Evolutionary conservation across 1,140 invertebrate genomes (phyloP).

Genomic region (Cyclargus thomasi): DNA sequence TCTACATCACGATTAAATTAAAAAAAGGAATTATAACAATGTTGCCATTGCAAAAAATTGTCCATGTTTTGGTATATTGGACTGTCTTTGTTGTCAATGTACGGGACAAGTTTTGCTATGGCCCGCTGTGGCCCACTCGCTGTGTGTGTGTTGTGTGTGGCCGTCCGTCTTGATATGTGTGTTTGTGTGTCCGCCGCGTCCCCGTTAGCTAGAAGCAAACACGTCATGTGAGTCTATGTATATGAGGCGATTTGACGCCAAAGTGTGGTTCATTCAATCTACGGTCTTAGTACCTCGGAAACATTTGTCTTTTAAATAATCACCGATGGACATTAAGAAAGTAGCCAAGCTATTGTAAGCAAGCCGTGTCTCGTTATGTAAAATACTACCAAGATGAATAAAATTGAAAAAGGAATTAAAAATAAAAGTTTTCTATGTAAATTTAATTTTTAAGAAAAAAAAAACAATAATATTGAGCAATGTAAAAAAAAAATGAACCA

Average conservation of each 20-base stretch:
- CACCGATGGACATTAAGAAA: neutral
- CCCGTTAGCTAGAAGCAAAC: constrained; percentile 72
- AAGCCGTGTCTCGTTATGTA: too few relatives aligned
- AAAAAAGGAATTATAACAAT: constrained; percentile 54
- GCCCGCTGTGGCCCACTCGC: constrained; percentile 41
- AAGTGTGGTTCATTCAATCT: constrained; percentile 22
- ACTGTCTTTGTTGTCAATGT: constrained; percentile 13
- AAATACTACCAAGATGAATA: too few relatives aligned
- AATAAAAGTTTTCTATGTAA: neutral
- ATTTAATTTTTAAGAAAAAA: neutral
- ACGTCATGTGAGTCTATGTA: constrained; percentile 59
- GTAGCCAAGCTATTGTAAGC: neutral
- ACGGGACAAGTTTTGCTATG: constrained; percentile 39
- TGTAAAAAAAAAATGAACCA: constrained; percentile 8
- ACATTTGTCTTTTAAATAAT: neutral
- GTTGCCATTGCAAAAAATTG: constrained; percentile 47
- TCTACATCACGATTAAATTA: constrained; percentile 64
- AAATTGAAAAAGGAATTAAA: too few relatives aligned
- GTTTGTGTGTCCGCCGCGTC: constrained; percentile 58
- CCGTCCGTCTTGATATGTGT: constrained; percentile 71
- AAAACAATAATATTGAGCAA: neutral
- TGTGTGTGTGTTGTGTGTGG: constrained; percentile 63
- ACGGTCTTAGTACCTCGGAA: constrained; percentile 9
- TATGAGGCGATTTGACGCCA: constrained; percentile 31
- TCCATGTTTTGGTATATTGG: constrained; percentile 19